Conservation (phyloP, 2,797 vertebrate species). For the Chelidonichthys spinosus region DNA sequence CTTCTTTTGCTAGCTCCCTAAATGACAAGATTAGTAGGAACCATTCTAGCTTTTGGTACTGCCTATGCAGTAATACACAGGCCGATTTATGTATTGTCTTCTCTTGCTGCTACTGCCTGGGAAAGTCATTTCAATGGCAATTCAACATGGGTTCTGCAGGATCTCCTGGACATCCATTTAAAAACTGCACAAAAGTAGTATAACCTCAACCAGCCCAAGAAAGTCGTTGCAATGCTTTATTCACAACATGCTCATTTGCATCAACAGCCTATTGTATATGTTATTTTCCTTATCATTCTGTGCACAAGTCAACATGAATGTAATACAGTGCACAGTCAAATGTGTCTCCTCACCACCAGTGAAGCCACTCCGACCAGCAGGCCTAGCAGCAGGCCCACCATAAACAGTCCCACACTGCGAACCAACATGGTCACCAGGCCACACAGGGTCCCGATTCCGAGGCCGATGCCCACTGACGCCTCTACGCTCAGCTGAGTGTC, state of each 20-base stretch:
- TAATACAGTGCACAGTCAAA: neutral
- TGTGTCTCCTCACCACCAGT: constrained; percentile 82
- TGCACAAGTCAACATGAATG: neutral
- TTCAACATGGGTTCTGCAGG: neutral
- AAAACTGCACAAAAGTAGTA: no score
- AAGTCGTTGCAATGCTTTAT: neutral
- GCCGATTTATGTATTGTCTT: neutral
- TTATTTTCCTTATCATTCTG: neutral
- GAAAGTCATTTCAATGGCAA: neutral
- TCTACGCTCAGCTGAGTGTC: constrained; percentile 97
- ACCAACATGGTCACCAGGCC: constrained; percentile 99
- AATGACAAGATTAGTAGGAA: neutral
- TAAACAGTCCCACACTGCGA: constrained; percentile 97
- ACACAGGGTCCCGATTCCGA: constrained; percentile 94
- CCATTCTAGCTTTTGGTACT: neutral
- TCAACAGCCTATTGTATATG: neutral
- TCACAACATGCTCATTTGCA: no score
- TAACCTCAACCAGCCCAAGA: neutral
- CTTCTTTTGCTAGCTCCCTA: neutral
- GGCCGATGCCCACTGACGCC: constrained; percentile 94
- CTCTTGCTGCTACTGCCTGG: neutral
- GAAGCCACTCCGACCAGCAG: constrained; percentile 93
- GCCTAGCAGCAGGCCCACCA: constrained; percentile 96
- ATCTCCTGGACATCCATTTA: neutral
- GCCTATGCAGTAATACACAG: neutral